These are phyloP conservation scores for Dendroctonus ponderosae DNA, from an alignment of 1,140 invertebrate genomes.

Conservation along the genomic window DNA sequence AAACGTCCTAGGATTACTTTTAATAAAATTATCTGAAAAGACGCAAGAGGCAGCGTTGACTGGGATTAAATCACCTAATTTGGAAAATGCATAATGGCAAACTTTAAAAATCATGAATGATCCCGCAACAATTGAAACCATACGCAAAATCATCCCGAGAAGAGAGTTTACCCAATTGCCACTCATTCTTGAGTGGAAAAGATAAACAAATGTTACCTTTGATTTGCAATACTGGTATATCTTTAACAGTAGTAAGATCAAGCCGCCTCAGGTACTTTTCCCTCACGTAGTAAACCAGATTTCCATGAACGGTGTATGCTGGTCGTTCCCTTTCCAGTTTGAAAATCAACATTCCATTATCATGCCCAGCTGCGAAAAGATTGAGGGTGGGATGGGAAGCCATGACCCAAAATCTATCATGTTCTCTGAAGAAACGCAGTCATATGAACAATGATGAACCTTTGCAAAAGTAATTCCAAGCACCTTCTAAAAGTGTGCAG, in stretches of 20 bases:
- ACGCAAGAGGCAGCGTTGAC: too few species aligned
- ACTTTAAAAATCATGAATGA: too few species aligned
- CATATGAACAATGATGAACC: not conserved
- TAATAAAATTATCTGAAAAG: too few species aligned
- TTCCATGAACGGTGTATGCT: slow-evolving; percentile 91
- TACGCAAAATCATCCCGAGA: too few species aligned
- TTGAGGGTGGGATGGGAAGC: slow-evolving; percentile 85
- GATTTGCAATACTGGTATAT: slow-evolving; percentile 90
- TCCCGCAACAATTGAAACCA: too few species aligned
- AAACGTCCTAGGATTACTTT: too few species aligned
- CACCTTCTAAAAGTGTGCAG: slow-evolving; percentile 83
- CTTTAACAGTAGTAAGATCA: slow-evolving; percentile 91
- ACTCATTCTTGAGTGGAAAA: too few species aligned
- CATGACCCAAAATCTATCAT: slow-evolving; percentile 97
- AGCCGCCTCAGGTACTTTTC: slow-evolving; percentile 87
- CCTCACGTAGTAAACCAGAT: slow-evolving; percentile 95
- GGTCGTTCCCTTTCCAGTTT: slow-evolving; percentile 92
- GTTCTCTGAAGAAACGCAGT: slow-evolving; percentile 63
- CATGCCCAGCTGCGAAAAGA: slow-evolving; percentile 92
- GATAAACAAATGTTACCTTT: slow-evolving; percentile 50
- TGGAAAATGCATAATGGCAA: too few species aligned
- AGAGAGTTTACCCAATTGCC: too few species aligned
- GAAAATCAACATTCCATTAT: slow-evolving; percentile 78
- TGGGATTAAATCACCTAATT: too few species aligned
- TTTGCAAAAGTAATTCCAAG: slow-evolving; percentile 6